Evolutionary conservation across 2,888 invertebrate genomes (phyloP).

Genomic region (Ypsolopha scabrella): DNA sequence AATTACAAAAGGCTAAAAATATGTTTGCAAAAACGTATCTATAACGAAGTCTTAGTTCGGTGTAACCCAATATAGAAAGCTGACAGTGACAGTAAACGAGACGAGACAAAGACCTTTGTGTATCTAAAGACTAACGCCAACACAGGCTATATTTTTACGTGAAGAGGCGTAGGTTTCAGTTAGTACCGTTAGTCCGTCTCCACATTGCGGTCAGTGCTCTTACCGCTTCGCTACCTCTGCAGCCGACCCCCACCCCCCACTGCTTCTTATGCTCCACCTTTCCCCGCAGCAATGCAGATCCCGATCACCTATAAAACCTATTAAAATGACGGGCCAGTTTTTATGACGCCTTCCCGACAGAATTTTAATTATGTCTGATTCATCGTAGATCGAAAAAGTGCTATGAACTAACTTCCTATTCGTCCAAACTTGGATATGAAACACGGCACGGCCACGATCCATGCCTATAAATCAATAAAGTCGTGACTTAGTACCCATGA

Average conservation of each 20-base stretch:
- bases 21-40: no score
- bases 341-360: neutral
- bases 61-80: no score
- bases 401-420: no score
- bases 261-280: slow-evolving; percentile 11
- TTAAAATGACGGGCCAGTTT: neutral
- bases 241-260: slow-evolving; percentile 18
- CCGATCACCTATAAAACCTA: neutral
- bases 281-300: slow-evolving; percentile 3
- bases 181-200: slow-evolving; percentile 41
- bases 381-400: no score
- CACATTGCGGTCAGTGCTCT: slow-evolving; percentile 52
- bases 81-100: no score
- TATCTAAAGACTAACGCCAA: neutral
- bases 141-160: neutral
- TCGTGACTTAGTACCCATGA: no score
- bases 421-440: no score
- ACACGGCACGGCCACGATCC: slow-evolving; percentile 2
- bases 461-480: slow-evolving; percentile 2
- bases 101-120: no score
- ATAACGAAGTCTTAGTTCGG: no score
- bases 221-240: slow-evolving; percentile 47
- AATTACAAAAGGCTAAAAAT: no score
- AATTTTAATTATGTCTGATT: neutral
- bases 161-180: slow-evolving; percentile 24